Evolutionary conservation across 2,113 vertebrate genomes (phyloP).

Genomic region (Poecile atricapillus): DNA sequence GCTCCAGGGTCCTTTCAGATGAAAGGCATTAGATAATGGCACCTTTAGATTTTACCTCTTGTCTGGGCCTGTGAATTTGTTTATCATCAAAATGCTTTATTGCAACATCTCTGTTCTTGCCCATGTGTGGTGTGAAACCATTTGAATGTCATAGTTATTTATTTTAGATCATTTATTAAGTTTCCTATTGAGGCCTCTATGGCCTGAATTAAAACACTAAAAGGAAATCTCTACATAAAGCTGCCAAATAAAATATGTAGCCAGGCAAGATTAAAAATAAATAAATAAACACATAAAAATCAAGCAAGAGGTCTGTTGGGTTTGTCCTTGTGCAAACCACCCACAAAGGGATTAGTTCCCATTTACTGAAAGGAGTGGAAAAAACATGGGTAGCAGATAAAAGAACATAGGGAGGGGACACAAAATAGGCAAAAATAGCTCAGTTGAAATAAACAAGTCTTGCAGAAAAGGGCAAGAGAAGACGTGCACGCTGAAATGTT

Average conservation of each 20-base stretch:
- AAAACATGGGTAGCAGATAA: not conserved
- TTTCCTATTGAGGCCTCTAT: not conserved
- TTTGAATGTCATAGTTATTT: conserved; percentile 30
- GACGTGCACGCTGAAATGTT: not conserved
- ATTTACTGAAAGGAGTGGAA: not conserved
- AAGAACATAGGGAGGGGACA: not conserved
- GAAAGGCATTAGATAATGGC: not conserved
- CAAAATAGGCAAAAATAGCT: conserved; percentile 12
- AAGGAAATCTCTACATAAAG: not conserved
- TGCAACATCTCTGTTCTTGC: not conserved
- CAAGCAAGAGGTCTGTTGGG: not conserved
- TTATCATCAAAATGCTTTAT: conserved; percentile 7
- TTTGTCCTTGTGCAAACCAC: not conserved
- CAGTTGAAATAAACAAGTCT: not conserved
- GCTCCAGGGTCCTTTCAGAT: not conserved
- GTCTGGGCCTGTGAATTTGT: not conserved
- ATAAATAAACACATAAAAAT: not conserved
- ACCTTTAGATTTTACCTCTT: conserved; percentile 27
- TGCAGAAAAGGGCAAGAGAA: not conserved
- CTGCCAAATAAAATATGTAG: conserved; percentile 9
- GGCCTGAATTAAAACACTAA: not conserved
- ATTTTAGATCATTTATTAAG: conserved; percentile 1
- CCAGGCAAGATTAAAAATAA: not conserved
- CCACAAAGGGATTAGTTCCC: conserved; percentile 8
- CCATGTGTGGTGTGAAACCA: not conserved